Percentiles rank a stretch among this genome's conserved stretches.
Evolutionary conservation across 2,888 invertebrate species (phyloP).

Genomic region (Acheta domesticus): DNA sequence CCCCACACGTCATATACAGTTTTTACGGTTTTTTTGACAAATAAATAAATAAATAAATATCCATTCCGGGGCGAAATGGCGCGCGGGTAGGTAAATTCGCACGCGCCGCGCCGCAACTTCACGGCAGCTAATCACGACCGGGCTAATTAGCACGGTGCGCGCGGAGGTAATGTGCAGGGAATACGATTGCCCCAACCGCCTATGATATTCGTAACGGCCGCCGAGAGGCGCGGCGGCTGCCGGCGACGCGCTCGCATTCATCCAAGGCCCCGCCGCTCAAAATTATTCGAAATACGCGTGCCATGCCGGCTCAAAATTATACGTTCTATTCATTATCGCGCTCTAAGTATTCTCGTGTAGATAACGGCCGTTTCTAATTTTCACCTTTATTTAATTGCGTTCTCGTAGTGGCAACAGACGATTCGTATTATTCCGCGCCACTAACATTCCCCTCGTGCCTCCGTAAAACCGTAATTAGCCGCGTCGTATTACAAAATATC

Average conservation of each 20-base stretch:
- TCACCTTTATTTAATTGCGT: constrained; percentile 4
- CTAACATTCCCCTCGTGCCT: not conserved
- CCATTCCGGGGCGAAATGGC: too few species aligned
- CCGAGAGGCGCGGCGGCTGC: not conserved
- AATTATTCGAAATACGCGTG: not conserved
- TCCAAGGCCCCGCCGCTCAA: not conserved
- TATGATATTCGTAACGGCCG: not conserved
- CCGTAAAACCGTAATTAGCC: not conserved
- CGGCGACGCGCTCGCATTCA: not conserved
- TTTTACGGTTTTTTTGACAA: too few species aligned
- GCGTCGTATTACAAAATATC: not conserved
- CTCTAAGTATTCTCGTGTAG: not conserved
- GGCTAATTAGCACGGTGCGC: not conserved
- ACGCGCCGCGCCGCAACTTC: not conserved
- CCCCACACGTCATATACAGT: too few species aligned
- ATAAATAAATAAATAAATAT: too few species aligned
- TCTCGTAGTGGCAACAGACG: not conserved
- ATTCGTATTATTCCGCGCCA: not conserved
- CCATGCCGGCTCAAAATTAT: not conserved
- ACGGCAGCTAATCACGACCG: not conserved
- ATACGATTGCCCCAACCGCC: too few species aligned
- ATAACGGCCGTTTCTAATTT: not conserved
- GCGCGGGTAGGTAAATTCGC: too few species aligned
- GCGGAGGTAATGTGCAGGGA: too few species aligned
- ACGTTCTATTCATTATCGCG: not conserved